Evolutionary conservation across 2,113 vertebrate genomes (phyloP).

Genomic region (Sialia sialis): DNA sequence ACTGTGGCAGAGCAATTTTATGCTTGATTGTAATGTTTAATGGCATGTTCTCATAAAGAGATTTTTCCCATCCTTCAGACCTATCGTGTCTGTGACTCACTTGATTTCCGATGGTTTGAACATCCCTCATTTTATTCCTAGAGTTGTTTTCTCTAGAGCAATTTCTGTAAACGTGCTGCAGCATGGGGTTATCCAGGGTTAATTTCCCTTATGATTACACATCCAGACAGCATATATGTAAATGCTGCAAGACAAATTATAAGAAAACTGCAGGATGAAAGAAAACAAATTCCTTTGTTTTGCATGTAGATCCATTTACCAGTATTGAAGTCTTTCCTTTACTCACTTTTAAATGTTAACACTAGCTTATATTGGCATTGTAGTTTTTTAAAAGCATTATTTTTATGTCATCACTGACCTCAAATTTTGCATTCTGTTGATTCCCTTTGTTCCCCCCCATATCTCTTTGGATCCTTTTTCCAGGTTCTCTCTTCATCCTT

Average conservation of each 20-base stretch:
- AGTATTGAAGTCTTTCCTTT: neutral
- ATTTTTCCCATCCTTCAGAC: slow-evolving; percentile 46
- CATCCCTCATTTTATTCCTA: slow-evolving; percentile 13
- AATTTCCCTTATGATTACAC: slow-evolving; percentile 46
- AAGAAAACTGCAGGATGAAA: neutral
- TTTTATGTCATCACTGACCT: neutral
- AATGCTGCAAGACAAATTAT: slow-evolving; percentile 11
- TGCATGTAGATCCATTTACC: neutral
- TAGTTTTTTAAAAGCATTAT: neutral
- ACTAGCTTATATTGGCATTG: neutral
- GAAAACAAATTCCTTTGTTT: neutral
- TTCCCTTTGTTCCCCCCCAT: neutral
- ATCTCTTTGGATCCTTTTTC: neutral
- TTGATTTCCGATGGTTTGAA: slow-evolving; percentile 25
- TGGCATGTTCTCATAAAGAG: slow-evolving; percentile 50
- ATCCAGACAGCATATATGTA: slow-evolving; percentile 30
- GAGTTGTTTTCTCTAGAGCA: slow-evolving; percentile 46
- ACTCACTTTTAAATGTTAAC: neutral
- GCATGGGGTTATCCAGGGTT: slow-evolving; percentile 30
- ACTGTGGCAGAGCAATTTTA: slow-evolving; percentile 50
- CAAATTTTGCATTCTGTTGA: neutral
- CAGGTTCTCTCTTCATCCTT: neutral
- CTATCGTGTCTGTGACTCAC: slow-evolving; percentile 32
- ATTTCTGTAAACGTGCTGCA: slow-evolving; percentile 26
- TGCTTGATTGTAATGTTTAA: slow-evolving; percentile 61